Evolutionary conservation across 2,888 invertebrate species (phyloP), one percentile per base, ranked within the genome.

Genomic region (Trissonchulus latispiculum): DNA sequence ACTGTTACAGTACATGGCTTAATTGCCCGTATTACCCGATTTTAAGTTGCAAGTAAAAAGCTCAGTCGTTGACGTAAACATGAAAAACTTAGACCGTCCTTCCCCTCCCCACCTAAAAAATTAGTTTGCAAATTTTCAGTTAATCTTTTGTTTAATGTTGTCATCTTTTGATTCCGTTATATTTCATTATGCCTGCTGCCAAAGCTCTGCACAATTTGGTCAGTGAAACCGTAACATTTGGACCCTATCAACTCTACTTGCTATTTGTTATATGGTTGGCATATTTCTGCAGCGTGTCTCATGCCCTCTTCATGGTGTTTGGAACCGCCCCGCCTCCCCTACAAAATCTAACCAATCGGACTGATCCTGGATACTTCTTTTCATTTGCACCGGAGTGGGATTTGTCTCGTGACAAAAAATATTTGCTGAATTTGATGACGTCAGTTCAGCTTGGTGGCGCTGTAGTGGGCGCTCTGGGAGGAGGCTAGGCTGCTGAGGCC

Each of bases 401-500:
- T 23, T 48, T 48, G 23, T 48, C 8, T 23, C 8, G 48, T 23
- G 8, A 8, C 8, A 23, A 48, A 15, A 23, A 8, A 8, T 48
- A 48, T 48, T 36, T 69, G 33, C 2, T 8, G n/a, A 28, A 36
- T 8, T 77, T 77, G 28, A 80, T 82, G 31, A 82, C 81, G 28
- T 80, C 82, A 1, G 75, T 81, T 36, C 82, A 83, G 78, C 83
- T 83, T 82, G 77, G 77, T 36, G 83, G 83, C 2, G 80, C 82
- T 0, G 76, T 82, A 32, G 61, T 80, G 23, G 83, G 83, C 0
- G 83, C 82, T 15, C 72, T 80, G 8, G 61, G 81, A 28, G 79
- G 80, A 23, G 83, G 83, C 15, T 82, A 83, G 75, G 73, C 82
- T 33, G 82, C 82, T 0, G 83, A 83, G 74, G 76, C 77, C 37